Conservation (phyloP, 1,140 invertebrate species). For the Gryllus bimaculatus region DNA sequence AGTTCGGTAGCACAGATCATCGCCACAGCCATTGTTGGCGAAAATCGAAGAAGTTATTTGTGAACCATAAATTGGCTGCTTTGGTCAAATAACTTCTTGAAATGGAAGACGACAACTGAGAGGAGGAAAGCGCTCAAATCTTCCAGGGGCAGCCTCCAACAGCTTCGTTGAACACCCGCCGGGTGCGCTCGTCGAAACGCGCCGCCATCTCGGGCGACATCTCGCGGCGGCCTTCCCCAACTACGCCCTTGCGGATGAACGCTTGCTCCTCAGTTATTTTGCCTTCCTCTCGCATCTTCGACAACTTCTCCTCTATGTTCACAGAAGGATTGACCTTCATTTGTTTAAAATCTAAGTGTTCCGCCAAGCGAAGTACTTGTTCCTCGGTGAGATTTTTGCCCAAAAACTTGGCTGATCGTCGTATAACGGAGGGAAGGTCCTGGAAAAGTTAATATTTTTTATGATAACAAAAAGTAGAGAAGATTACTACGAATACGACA, state of each 20-base stretch:
- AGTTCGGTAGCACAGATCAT: no score
- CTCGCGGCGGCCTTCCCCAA: not conserved
- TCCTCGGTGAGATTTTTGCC: conserved; percentile 39
- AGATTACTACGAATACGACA: not conserved
- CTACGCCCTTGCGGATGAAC: conserved; percentile 4
- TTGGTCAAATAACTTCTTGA: no score
- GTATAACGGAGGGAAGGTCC: conserved; percentile 47
- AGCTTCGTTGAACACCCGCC: not conserved
- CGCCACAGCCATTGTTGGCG: no score
- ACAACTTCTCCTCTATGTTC: conserved; percentile 25
- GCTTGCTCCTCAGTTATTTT: not conserved
- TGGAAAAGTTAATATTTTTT: conserved; percentile 24
- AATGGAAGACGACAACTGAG: no score
- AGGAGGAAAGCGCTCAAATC: no score
- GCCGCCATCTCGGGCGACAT: conserved; percentile 8
- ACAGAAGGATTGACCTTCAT: conserved; percentile 48
- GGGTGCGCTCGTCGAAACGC: not conserved
- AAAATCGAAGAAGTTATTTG: no score
- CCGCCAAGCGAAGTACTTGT: conserved; percentile 39
- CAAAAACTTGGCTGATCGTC: conserved; percentile 47
- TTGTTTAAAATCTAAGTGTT: conserved; percentile 55
- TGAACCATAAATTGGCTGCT: no score
- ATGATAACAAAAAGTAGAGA: not conserved
- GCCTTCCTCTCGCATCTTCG: no score
- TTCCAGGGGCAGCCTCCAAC: not conserved